These are phyloP conservation scores for Ceratina australensis DNA, from an alignment of 1,140 invertebrate genomes.

Conservation along the genomic window DNA sequence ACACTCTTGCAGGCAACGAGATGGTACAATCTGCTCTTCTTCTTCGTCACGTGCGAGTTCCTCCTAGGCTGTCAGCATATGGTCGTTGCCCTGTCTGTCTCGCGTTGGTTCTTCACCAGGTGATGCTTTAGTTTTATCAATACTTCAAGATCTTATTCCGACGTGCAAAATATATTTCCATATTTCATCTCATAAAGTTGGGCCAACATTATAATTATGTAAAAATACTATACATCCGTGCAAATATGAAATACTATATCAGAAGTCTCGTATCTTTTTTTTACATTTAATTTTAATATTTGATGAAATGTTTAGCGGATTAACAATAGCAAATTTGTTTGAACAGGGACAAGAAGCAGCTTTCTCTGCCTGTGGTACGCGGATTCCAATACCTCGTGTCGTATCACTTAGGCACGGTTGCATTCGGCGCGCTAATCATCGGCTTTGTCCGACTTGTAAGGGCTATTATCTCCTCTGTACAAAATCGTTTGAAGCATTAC, in stretches of 20 bases:
- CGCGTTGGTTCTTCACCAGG: constrained; percentile 89
- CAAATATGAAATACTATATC: not conserved
- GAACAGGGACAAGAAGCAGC: constrained; percentile 83
- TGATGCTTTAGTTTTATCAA: constrained; percentile 67
- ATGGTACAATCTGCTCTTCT: constrained; percentile 85
- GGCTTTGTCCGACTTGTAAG: constrained; percentile 85
- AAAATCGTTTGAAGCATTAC: constrained; percentile 75
- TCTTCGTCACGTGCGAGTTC: constrained; percentile 88
- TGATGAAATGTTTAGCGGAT: not conserved
- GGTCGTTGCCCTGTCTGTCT: constrained; percentile 87
- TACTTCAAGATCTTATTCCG: not conserved
- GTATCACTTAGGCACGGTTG: constrained; percentile 89
- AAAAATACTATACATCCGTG: too few species aligned
- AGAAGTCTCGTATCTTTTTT: too few species aligned
- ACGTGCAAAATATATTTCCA: not conserved
- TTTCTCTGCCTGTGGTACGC: constrained; percentile 81
- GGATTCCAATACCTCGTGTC: constrained; percentile 82
- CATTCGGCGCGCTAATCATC: constrained; percentile 88
- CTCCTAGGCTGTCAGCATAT: constrained; percentile 88
- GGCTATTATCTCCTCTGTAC: constrained; percentile 77
- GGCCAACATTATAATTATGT: not conserved
- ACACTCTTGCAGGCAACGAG: constrained; percentile 79
- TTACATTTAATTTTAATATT: not conserved
- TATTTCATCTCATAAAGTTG: not conserved
- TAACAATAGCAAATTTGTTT: constrained; percentile 30